These are phyloP conservation scores for Rhinichthys klamathensis DNA, from an alignment of 2,113 vertebrate genomes.

Conservation along the genomic window DNA sequence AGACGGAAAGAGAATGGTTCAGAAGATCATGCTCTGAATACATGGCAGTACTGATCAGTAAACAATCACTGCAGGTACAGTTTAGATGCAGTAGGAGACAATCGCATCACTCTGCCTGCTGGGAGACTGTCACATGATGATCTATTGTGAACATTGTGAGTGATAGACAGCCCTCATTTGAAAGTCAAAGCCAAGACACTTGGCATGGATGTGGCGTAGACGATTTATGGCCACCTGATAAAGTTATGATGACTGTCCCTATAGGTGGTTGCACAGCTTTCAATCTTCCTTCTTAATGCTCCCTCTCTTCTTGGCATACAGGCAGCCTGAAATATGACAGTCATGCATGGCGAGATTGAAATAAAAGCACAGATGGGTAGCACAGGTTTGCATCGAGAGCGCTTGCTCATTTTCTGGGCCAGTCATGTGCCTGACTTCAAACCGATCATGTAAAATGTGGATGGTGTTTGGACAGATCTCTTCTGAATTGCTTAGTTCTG, in stretches of 20 bases:
- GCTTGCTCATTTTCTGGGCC: constrained; percentile 12
- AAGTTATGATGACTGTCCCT: constrained; percentile 66
- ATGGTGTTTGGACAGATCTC: not conserved
- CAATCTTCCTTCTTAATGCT: constrained; percentile 24
- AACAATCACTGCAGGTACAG: not conserved
- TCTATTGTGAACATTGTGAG: constrained; percentile 67
- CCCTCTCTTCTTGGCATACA: not conserved
- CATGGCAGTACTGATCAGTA: not conserved
- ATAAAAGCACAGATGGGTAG: constrained; percentile 30
- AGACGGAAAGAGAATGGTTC: not conserved
- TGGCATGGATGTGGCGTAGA: constrained; percentile 58
- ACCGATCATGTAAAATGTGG: not conserved
- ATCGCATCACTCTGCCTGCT: constrained; percentile 3
- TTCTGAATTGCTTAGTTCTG: not conserved
- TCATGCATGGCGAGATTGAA: constrained; percentile 37
- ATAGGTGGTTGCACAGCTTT: constrained; percentile 54
- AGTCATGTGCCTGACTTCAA: constrained; percentile 9
- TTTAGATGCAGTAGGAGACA: constrained; percentile 7
- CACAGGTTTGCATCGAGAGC: constrained; percentile 8
- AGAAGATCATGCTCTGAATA: constrained; percentile 1
- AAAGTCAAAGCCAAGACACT: constrained; percentile 72
- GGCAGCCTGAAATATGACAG: constrained; percentile 35
- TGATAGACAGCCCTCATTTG: constrained; percentile 72
- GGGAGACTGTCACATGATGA: constrained; percentile 66
- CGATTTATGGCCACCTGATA: constrained; percentile 64